A percentile compares a stretch with the other conserved stretches of the same genome.
These are phyloP conservation scores for Drosophila atroscutellata DNA, from an alignment of 2,888 invertebrate species.

Conservation along the genomic window DNA sequence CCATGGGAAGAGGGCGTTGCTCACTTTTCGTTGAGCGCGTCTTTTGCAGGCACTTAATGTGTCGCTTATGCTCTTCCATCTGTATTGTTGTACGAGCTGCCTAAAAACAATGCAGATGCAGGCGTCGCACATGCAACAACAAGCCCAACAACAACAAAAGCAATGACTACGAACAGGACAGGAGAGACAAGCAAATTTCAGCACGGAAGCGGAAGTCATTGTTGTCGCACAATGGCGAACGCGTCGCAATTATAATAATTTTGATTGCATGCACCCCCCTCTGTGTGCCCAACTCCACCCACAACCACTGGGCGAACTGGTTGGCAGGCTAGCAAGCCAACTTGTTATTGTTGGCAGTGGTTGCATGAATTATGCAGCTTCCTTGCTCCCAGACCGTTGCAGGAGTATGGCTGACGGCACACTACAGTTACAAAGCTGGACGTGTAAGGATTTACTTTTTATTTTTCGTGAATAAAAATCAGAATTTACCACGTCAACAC, in stretches of 20 bases:
- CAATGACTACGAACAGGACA: slow-evolving; percentile 25
- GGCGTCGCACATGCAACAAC: slow-evolving; percentile 43
- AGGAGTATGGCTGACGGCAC: neutral
- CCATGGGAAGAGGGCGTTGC: slow-evolving; percentile 35
- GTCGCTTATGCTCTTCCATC: slow-evolving; percentile 35
- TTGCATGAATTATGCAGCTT: slow-evolving; percentile 65
- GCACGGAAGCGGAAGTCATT: slow-evolving; percentile 83
- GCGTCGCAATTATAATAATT: slow-evolving; percentile 83
- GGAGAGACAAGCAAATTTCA: slow-evolving; percentile 72
- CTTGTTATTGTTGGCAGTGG: slow-evolving; percentile 66
- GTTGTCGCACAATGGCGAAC: slow-evolving; percentile 81
- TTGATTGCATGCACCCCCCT: slow-evolving; percentile 71
- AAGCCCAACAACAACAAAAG: slow-evolving; percentile 7
- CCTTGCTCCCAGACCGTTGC: slow-evolving; percentile 17
- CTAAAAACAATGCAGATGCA: slow-evolving; percentile 72
- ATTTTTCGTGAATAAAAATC: slow-evolving; percentile 5
- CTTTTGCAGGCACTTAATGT: slow-evolving; percentile 79
- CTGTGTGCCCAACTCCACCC: neutral
- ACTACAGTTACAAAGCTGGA: neutral
- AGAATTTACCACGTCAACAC: slow-evolving; percentile 1
- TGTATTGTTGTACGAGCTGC: slow-evolving; percentile 50
- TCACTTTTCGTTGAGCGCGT: slow-evolving; percentile 69
- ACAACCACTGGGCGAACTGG: neutral
- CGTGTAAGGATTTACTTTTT: neutral
- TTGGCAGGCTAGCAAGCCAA: slow-evolving; percentile 7